Conservation (phyloP, 2,113 vertebrate genomes). For the Bubo bubo region DNA sequence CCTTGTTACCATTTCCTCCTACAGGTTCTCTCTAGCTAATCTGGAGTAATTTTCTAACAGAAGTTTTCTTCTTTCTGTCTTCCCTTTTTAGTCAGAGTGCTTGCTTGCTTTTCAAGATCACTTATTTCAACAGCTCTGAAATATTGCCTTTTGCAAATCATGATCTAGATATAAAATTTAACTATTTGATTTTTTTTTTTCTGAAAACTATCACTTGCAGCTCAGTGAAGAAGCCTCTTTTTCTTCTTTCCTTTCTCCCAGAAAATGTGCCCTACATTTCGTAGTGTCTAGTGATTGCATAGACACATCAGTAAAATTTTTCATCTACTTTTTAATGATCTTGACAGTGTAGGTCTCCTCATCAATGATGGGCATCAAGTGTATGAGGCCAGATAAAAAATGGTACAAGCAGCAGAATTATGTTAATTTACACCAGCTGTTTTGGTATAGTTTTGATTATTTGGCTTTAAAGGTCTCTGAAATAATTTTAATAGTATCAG, state of each 20-base stretch:
- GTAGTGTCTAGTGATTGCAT: neutral
- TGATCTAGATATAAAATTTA: neutral
- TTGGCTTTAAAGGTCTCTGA: neutral
- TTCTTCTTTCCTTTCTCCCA: neutral
- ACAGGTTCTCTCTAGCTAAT: neutral
- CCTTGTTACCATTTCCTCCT: neutral
- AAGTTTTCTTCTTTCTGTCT: neutral
- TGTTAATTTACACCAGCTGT: neutral
- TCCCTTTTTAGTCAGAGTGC: neutral
- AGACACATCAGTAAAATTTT: neutral
- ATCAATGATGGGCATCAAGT: neutral
- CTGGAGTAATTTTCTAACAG: neutral
- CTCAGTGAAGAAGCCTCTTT: neutral
- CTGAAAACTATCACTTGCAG: neutral
- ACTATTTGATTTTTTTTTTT: neutral
- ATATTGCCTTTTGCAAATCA: neutral
- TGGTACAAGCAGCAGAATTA: neutral
- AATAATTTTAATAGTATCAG: neutral
- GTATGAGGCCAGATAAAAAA: neutral
- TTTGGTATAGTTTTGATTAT: neutral
- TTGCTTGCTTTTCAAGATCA: neutral
- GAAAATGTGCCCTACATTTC: neutral
- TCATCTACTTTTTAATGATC: neutral
- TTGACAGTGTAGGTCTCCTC: neutral
- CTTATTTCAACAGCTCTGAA: neutral